Percentiles rank a stretch among this genome's conserved stretches.
phyloP scores from a whole-genome alignment of 2,888 invertebrate species.

The Cheilosia vulpina region DNA sequence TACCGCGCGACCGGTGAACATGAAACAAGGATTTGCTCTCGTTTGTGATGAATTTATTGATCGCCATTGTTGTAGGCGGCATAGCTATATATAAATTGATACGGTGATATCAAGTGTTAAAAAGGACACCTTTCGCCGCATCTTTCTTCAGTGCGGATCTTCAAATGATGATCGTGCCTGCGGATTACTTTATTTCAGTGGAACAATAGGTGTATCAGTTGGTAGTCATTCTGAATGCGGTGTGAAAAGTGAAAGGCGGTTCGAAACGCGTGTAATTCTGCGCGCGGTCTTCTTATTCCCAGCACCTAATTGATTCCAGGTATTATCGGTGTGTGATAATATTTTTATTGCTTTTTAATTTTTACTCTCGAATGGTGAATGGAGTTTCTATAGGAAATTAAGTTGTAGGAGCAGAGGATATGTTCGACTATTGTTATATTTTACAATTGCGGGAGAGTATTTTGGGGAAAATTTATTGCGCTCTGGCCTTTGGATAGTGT shows the following conservation, averaged over 20 bases:
- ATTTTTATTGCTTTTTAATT: conserved; percentile 70
- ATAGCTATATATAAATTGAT: conserved; percentile 38
- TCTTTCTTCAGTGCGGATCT: conserved; percentile 56
- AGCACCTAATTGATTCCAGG: conserved; percentile 56
- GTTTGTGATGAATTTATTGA: conserved; percentile 54
- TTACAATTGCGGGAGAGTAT: background rate
- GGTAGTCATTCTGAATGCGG: conserved; percentile 10
- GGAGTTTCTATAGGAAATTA: conserved; percentile 43
- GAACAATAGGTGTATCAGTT: conserved; percentile 36
- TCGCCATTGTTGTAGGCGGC: conserved; percentile 48
- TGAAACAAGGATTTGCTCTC: conserved; percentile 13
- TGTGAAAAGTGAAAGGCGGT: conserved; percentile 18
- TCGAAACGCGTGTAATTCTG: conserved; percentile 27
- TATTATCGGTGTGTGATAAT: conserved; percentile 33
- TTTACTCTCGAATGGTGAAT: conserved; percentile 43
- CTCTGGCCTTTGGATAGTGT: background rate
- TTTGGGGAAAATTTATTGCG: background rate
- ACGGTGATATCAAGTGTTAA: conserved; percentile 72
- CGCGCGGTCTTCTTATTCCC: conserved; percentile 40
- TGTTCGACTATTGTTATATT: conserved; percentile 23
- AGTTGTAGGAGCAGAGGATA: conserved; percentile 6
- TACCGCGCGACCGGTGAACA: conserved; percentile 22
- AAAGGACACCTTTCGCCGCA: conserved; percentile 46
- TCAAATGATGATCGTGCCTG: conserved; percentile 62
- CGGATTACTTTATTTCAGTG: conserved; percentile 41